These are phyloP conservation scores for Campopleginae sp. DNA, from an alignment of 2,888 invertebrate genomes.

Conservation along the genomic window DNA sequence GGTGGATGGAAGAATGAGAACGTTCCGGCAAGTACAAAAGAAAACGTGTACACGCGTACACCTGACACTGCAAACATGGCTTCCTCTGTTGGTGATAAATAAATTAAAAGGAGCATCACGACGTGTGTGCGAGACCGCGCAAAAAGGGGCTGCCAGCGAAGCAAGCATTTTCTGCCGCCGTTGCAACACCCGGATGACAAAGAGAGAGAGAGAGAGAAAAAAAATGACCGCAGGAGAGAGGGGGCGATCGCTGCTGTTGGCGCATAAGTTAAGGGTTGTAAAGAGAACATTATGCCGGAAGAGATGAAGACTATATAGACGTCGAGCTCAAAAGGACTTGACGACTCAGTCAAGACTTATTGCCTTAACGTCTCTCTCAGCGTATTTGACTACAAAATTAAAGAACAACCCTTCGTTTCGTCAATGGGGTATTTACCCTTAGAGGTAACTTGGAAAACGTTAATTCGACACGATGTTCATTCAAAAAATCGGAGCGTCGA, in stretches of 20 bases:
- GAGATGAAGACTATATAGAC: slow-evolving; percentile 14
- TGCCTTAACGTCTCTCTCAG: not conserved
- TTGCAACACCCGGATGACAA: slow-evolving; percentile 13
- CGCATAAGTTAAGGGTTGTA: not conserved
- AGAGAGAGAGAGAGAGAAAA: not conserved
- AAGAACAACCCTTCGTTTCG: not conserved
- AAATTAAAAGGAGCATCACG: slow-evolving; percentile 51
- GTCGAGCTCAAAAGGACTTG: slow-evolving; percentile 43
- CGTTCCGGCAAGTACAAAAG: slow-evolving; percentile 6
- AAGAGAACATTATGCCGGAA: slow-evolving; percentile 6
- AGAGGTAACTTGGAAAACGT: not conserved
- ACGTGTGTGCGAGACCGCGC: not conserved
- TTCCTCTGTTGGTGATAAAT: slow-evolving; percentile 56
- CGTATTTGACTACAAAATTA: not conserved
- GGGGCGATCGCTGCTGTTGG: slow-evolving; percentile 43
- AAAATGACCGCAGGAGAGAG: slow-evolving; percentile 12
- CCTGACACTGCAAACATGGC: slow-evolving; percentile 47
- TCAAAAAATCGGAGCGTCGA: no score
- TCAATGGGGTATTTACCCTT: not conserved
- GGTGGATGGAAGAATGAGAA: not conserved
- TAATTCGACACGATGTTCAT: no score
- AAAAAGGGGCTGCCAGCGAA: not conserved
- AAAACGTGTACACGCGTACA: slow-evolving; percentile 29
- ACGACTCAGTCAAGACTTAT: slow-evolving; percentile 36
- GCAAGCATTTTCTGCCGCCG: slow-evolving; percentile 3